These are phyloP conservation scores for Heliornis fulica DNA, from an alignment of 2,113 vertebrate genomes.

Conservation along the genomic window DNA sequence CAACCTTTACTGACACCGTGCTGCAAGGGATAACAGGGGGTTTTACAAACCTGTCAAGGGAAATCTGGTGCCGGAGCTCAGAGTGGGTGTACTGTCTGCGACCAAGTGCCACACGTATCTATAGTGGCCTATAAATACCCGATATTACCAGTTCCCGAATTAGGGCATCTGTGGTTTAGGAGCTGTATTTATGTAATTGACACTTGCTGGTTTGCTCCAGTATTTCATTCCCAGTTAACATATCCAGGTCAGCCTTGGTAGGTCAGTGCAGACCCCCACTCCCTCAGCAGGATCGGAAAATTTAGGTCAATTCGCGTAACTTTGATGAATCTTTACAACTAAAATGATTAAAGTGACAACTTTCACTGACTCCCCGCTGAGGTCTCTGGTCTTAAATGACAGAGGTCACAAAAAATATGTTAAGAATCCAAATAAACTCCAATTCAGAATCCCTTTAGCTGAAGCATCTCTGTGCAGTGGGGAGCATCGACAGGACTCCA, in stretches of 20 bases:
- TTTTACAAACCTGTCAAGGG: neutral
- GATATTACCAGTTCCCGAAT: neutral
- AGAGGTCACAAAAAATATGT: constrained; percentile 11
- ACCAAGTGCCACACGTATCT: neutral
- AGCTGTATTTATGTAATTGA: constrained; percentile 13
- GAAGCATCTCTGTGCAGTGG: neutral
- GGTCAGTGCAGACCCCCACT: neutral
- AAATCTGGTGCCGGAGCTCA: neutral
- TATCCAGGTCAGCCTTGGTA: constrained; percentile 29
- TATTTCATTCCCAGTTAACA: neutral
- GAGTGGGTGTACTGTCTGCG: neutral
- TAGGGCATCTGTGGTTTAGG: neutral
- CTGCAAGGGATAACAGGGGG: neutral
- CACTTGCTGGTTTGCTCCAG: neutral
- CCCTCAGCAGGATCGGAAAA: constrained; percentile 37
- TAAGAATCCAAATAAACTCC: constrained; percentile 13
- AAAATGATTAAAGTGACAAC: constrained; percentile 36
- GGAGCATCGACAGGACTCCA: neutral
- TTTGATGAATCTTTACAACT: neutral
- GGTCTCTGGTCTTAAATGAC: neutral
- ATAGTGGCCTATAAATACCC: neutral
- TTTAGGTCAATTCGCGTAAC: neutral
- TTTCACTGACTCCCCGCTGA: neutral
- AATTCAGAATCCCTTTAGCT: neutral
- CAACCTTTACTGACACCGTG: neutral